Evolutionary conservation across 2,888 invertebrate genomes (phyloP).

Genomic region (Branchellion lobata): DNA sequence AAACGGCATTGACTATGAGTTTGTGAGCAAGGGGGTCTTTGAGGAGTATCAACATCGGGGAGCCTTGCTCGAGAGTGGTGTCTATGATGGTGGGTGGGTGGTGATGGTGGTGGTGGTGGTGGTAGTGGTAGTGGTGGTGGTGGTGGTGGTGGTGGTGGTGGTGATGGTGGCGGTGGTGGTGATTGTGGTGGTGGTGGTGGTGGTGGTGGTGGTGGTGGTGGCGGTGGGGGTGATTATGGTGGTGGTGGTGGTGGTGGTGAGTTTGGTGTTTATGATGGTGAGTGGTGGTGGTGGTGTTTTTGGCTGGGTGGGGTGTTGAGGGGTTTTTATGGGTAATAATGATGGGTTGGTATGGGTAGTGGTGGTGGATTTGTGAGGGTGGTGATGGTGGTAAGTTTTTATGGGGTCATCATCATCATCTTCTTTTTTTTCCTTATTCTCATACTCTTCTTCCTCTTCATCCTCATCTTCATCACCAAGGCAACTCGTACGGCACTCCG

Average conservation of each 20-base stretch:
- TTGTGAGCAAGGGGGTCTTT: conserved; percentile 67
- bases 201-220: background rate
- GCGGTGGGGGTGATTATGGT: background rate
- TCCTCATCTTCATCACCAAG: conserved; percentile 52
- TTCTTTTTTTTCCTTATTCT: no score
- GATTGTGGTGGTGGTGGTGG: background rate
- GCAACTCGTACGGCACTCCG: conserved; percentile 69
- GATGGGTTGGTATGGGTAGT: background rate
- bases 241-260: background rate
- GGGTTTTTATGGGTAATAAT: background rate
- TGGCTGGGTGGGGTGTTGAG: background rate
- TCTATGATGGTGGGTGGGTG: conserved; percentile 67
- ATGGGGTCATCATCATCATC: no score
- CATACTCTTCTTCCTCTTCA: no score
- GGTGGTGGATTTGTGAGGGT: background rate
- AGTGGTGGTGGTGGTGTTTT: no score
- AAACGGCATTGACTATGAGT: conserved; percentile 70
- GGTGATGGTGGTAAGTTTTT: no score
- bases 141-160: background rate
- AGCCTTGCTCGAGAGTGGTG: conserved; percentile 68
- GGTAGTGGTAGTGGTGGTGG: background rate
- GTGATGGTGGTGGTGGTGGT: background rate
- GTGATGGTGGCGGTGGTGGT: background rate
- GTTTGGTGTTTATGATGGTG: background rate
- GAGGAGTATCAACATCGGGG: conserved; percentile 67